phyloP scores from a whole-genome alignment of 2,797 vertebrate genomes.

The Lepilemur ruficaudatus region DNA sequence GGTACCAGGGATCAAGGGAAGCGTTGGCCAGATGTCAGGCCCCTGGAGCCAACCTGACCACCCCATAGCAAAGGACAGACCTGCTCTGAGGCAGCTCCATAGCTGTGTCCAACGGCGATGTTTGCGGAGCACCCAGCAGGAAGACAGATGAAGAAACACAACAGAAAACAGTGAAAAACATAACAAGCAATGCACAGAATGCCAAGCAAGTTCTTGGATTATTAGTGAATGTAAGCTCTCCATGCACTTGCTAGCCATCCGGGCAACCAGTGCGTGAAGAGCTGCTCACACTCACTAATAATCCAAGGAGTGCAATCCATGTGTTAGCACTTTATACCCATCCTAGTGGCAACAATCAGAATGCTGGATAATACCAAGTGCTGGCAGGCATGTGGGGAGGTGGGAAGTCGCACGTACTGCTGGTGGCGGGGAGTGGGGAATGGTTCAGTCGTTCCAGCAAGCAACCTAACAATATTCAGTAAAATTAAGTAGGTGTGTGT shows the following conservation, averaged over 20 bases:
- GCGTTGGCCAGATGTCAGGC: background rate
- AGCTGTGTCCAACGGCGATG: background rate
- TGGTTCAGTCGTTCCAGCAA: background rate
- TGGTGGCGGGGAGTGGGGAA: too few species aligned
- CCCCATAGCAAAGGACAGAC: background rate
- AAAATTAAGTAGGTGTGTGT: background rate
- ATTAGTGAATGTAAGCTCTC: background rate
- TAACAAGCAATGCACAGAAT: background rate
- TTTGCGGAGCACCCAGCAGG: background rate
- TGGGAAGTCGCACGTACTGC: background rate
- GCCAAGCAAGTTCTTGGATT: background rate
- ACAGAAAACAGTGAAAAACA: background rate
- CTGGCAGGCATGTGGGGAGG: background rate
- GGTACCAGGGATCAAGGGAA: background rate
- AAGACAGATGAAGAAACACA: background rate
- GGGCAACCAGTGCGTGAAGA: too few species aligned
- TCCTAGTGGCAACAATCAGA: background rate
- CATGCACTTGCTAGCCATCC: too few species aligned
- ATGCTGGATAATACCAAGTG: background rate
- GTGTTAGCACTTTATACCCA: background rate
- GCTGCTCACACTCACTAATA: background rate
- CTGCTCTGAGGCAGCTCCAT: background rate
- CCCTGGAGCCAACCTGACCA: background rate
- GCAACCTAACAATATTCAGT: background rate
- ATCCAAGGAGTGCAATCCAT: background rate